These are phyloP conservation scores for Mesembrinibis cayennensis DNA, from an alignment of 2,113 vertebrate species.

Conservation along the genomic window DNA sequence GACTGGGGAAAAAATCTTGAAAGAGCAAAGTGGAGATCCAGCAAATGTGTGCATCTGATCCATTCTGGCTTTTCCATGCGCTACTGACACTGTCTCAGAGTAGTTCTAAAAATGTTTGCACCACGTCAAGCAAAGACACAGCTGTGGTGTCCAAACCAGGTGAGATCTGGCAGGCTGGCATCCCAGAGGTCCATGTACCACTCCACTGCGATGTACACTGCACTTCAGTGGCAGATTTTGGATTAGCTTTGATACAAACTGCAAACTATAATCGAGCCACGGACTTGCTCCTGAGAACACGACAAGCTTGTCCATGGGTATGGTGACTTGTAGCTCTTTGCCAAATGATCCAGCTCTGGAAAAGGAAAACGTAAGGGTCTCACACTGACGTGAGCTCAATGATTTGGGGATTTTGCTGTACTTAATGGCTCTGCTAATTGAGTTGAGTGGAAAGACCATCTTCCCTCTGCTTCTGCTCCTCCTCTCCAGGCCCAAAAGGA, in stretches of 20 bases:
- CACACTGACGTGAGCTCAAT: background rate
- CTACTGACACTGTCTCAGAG: background rate
- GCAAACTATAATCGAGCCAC: background rate
- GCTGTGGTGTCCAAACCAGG: background rate
- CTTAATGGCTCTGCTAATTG: background rate
- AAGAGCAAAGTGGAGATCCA: background rate
- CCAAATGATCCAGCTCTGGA: background rate
- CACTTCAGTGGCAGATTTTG: background rate
- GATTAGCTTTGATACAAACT: background rate
- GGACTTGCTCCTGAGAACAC: background rate
- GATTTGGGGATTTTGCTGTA: background rate
- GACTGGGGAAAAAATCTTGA: background rate
- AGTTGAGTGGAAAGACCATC: background rate
- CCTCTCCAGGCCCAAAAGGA: background rate
- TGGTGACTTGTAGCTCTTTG: background rate
- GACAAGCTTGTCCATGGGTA: background rate
- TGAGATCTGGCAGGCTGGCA: background rate
- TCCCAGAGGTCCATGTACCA: background rate
- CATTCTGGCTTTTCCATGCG: background rate
- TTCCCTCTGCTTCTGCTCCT: background rate
- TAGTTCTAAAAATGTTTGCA: background rate
- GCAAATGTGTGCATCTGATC: background rate
- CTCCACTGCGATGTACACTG: background rate
- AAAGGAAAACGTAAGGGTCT: background rate
- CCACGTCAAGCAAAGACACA: background rate